Evolutionary conservation across 2,888 invertebrate genomes (phyloP), one percentile per base, ranked within the genome.

Genomic region (Cataglyphis livida): DNA sequence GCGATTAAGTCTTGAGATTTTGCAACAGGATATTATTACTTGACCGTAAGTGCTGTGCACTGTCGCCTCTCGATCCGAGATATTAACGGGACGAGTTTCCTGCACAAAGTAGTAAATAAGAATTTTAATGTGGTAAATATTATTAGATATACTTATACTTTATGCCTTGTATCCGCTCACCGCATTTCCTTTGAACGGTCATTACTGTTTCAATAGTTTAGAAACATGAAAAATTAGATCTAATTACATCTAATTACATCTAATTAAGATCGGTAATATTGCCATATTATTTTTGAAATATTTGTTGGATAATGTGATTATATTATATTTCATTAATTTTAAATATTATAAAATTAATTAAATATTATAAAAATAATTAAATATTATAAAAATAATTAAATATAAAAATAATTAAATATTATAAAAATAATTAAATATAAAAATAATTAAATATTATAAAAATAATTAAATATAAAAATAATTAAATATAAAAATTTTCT

Each of bases 1-100:
- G 59, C 35, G 68, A 78, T 68, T 44, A 68, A 68, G 32, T 38
- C 78, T 44, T 32, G 57, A 68, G 78, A 78, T 78, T 76, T 78
- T 57, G 57, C 57, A 59, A 57, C 59, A 25, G 32, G 25, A 59
- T 66, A 78, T 35, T 7, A 21, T 38, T 54, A 21, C 9, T 44
- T 57, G 57, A 59, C 9, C 18, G 51, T 28, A 38, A 76, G 28
- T 25, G 12, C 7, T 15, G 12, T 38, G n/a, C 25, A 64, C 21
- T 12, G 74, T 74, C 21, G 41, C 21, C 15, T 28, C 3, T n/a
- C 6, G 51, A 38, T 35, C 25, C 35, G 74, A 18, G 74, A 18
- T 64, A 28, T 51, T 74, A 74, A 74, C n/a, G 18, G 18, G 41
- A 38, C 51, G 65, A 65, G 25, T 64, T 64, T 75, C 15, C 15